These are phyloP conservation scores for Lerista edwardsae DNA, from an alignment of 2,797 vertebrate species.

Conservation along the genomic window DNA sequence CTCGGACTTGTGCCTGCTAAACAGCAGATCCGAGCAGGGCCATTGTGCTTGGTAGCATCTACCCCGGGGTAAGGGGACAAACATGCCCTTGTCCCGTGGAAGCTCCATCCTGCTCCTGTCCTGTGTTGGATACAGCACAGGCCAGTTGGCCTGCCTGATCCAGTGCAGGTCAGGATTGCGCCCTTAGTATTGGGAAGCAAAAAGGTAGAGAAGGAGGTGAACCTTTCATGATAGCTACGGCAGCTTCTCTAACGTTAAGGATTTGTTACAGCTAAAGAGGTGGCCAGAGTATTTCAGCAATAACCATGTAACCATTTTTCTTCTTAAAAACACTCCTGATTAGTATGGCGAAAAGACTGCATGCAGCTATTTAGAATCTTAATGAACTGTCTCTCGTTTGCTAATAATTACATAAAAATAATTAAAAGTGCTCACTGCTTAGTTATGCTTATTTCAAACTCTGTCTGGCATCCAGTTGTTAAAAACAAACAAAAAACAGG, in stretches of 20 bases:
- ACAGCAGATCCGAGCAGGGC: too few relatives aligned
- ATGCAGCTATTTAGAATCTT: constrained; percentile 21
- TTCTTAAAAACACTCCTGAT: not conserved
- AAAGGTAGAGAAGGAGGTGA: not conserved
- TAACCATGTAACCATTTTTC: constrained; percentile 30
- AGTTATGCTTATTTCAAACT: constrained; percentile 15
- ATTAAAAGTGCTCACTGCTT: constrained; percentile 14
- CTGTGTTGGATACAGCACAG: too few relatives aligned
- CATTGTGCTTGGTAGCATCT: too few relatives aligned
- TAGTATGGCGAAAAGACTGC: constrained; percentile 54
- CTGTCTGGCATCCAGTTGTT: not conserved
- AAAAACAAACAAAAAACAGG: not conserved
- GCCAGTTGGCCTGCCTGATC: too few relatives aligned
- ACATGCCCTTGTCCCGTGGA: too few relatives aligned
- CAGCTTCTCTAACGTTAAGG: not conserved
- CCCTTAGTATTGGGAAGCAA: accelerated
- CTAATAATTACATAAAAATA: constrained; percentile 33
- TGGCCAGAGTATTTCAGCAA: constrained; percentile 26
- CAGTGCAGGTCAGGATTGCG: too few relatives aligned
- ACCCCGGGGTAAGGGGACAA: too few relatives aligned
- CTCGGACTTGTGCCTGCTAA: too few relatives aligned
- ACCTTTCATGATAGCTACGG: not conserved
- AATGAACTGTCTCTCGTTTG: constrained; percentile 30
- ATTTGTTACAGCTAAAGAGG: constrained; percentile 29
- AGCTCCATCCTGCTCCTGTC: too few relatives aligned